phyloP scores from a whole-genome alignment of 2,113 vertebrate genomes.

The Takifugu bimaculatus region DNA sequence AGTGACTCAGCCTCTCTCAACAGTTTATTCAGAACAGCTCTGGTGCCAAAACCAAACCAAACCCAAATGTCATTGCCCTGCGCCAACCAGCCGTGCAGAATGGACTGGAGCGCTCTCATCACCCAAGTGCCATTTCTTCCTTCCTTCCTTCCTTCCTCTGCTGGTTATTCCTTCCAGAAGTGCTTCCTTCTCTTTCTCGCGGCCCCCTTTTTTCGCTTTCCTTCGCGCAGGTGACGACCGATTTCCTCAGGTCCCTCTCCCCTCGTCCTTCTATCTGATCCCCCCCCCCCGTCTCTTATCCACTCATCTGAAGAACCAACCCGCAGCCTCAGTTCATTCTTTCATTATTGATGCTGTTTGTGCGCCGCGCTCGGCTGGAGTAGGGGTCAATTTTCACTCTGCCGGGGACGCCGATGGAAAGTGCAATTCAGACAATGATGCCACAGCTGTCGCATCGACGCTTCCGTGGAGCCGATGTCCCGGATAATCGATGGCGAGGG shows the following conservation, averaged over 20 bases:
- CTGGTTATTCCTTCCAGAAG: slow-evolving; percentile 32
- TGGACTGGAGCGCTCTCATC: slow-evolving; percentile 47
- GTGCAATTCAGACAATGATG: slow-evolving; percentile 23
- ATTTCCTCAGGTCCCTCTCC: slow-evolving; percentile 29
- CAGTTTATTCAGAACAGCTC: slow-evolving; percentile 33
- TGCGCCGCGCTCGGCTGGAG: slow-evolving; percentile 9
- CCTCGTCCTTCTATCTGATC: slow-evolving; percentile 26
- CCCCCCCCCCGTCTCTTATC: slow-evolving; percentile 21
- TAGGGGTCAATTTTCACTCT: slow-evolving; percentile 46
- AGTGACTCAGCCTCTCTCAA: slow-evolving; percentile 22
- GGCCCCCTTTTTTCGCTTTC: slow-evolving; percentile 28
- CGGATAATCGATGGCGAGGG: slow-evolving; percentile 10
- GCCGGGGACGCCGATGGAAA: slow-evolving; percentile 33
- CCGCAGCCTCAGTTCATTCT: slow-evolving; percentile 1
- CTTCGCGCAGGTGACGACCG: slow-evolving; percentile 35
- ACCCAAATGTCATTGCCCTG: slow-evolving; percentile 46
- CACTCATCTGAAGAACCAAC: slow-evolving; percentile 20
- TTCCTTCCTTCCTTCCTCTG: slow-evolving; percentile 34
- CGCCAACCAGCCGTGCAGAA: slow-evolving; percentile 51
- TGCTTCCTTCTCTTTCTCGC: slow-evolving; percentile 36
- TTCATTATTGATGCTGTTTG: slow-evolving; percentile 38
- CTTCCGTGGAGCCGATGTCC: slow-evolving; percentile 8
- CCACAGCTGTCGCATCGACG: slow-evolving; percentile 16
- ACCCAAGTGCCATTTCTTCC: slow-evolving; percentile 36
- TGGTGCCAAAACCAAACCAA: slow-evolving; percentile 40